A percentile compares a stretch with the other conserved stretches of the same genome.
phyloP scores from a whole-genome alignment of 2,113 vertebrate species.

The Gorsachius goisagi region DNA sequence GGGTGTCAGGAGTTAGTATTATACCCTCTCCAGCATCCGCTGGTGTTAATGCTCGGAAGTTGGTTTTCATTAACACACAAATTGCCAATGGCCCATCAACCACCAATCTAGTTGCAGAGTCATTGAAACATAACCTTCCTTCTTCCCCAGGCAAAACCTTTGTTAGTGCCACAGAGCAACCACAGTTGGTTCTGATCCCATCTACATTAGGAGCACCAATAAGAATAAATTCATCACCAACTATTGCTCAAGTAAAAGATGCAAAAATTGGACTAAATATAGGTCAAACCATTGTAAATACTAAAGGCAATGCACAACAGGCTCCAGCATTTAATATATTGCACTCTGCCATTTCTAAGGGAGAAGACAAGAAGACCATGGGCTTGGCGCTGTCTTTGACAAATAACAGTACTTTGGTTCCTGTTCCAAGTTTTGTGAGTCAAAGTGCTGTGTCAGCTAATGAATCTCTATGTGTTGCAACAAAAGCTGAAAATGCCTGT shows the following conservation, averaged over 20 bases:
- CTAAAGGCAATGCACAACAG: conserved; percentile 70
- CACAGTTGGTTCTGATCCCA: conserved; percentile 78
- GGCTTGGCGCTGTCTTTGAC: conserved; percentile 36
- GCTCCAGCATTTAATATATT: conserved; percentile 72
- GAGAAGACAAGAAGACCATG: conserved; percentile 61
- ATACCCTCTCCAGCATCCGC: conserved; percentile 62
- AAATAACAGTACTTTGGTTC: conserved; percentile 36
- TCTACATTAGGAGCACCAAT: conserved; percentile 72
- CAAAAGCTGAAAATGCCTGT: conserved; percentile 59
- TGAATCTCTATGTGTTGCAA: conserved; percentile 50
- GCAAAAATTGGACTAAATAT: conserved; percentile 82
- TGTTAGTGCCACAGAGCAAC: conserved; percentile 71
- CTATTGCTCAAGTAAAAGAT: conserved; percentile 81
- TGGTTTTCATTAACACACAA: conserved; percentile 85
- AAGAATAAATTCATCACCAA: conserved; percentile 74
- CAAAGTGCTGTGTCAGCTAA: conserved; percentile 48
- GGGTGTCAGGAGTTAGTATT: conserved; percentile 66
- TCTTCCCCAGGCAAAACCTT: conserved; percentile 65
- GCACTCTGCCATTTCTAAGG: conserved; percentile 71
- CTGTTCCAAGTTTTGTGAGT: conserved; percentile 55
- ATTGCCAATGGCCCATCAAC: conserved; percentile 63
- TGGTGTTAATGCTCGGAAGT: conserved; percentile 73
- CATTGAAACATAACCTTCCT: conserved; percentile 68
- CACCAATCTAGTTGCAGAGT: conserved; percentile 58
- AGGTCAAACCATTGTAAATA: conserved; percentile 77